Conservation (phyloP, 2,888 invertebrate species). For the Lepidochitona cinerea region DNA sequence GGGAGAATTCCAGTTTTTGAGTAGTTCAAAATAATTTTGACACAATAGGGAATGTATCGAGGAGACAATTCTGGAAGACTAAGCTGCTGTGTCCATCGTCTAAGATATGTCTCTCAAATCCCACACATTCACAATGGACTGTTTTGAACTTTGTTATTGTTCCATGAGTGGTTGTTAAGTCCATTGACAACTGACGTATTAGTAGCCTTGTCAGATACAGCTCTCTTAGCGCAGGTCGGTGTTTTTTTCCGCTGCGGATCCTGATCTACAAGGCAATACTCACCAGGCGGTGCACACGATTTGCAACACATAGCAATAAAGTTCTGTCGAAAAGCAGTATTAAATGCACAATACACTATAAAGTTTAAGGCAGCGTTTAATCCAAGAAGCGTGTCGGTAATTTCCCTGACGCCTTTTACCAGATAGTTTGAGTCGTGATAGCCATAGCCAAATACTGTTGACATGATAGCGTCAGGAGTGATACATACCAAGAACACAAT, state of each 20-base stretch:
- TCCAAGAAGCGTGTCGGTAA: constrained; percentile 57
- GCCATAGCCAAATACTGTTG: constrained; percentile 55
- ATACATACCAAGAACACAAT: constrained; percentile 61
- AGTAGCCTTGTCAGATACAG: background rate
- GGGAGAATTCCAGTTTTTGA: no score
- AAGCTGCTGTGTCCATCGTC: no score
- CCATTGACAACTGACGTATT: background rate
- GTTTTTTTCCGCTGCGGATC: background rate
- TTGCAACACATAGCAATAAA: constrained; percentile 35
- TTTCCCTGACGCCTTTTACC: constrained; percentile 57
- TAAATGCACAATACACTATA: constrained; percentile 57
- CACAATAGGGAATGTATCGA: no score
- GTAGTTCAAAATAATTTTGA: no score
- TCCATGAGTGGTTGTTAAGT: background rate
- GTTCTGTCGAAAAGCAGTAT: constrained; percentile 54
- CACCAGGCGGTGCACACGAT: background rate
- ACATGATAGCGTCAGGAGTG: constrained; percentile 63
- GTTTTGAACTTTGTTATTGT: background rate
- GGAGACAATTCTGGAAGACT: no score
- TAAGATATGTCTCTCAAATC: no score
- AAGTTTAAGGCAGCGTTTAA: constrained; percentile 63
- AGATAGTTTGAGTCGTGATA: constrained; percentile 55
- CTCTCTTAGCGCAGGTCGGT: background rate
- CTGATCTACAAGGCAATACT: background rate
- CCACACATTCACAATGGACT: background rate